A percentile compares a stretch with the other conserved stretches of the same genome.
These are phyloP conservation scores for Salvator merianae DNA, from an alignment of 2,113 vertebrate species.

Conservation along the genomic window DNA sequence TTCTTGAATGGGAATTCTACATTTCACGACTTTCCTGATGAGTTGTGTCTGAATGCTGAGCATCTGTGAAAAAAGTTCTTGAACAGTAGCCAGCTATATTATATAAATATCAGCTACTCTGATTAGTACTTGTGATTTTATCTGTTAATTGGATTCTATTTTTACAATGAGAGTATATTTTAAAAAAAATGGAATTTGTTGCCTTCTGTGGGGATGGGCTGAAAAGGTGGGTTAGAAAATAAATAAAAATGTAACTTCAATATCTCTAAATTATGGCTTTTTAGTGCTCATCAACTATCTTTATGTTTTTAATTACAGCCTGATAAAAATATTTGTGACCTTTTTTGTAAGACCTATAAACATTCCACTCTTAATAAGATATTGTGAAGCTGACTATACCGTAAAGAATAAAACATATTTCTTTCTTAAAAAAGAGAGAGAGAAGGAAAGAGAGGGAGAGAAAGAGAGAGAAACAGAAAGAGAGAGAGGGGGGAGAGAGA, in stretches of 20 bases:
- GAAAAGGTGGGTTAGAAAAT: not conserved
- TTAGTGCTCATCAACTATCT: conserved; percentile 35
- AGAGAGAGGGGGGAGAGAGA: too few species aligned
- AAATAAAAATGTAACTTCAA: conserved; percentile 51
- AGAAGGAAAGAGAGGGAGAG: too few species aligned
- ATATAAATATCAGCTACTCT: not conserved
- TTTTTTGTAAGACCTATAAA: conserved; percentile 55
- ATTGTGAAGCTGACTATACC: conserved; percentile 54
- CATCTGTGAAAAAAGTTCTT: not conserved
- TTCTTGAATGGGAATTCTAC: not conserved
- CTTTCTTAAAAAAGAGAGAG: too few species aligned
- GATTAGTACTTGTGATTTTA: not conserved
- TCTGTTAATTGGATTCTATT: conserved; percentile 2
- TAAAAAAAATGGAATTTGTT: not conserved
- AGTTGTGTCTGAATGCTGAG: not conserved
- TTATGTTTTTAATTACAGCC: conserved; percentile 49
- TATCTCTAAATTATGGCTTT: conserved; percentile 40
- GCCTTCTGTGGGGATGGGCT: not conserved
- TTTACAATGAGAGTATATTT: not conserved
- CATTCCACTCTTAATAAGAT: conserved; percentile 66
- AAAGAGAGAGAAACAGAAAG: too few species aligned
- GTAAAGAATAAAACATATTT: conserved; percentile 57
- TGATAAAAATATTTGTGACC: conserved; percentile 1
- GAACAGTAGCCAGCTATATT: not conserved
- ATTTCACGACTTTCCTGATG: not conserved